Conservation (phyloP, 2,797 vertebrate species). For the Rhyacichthys aspro region DNA sequence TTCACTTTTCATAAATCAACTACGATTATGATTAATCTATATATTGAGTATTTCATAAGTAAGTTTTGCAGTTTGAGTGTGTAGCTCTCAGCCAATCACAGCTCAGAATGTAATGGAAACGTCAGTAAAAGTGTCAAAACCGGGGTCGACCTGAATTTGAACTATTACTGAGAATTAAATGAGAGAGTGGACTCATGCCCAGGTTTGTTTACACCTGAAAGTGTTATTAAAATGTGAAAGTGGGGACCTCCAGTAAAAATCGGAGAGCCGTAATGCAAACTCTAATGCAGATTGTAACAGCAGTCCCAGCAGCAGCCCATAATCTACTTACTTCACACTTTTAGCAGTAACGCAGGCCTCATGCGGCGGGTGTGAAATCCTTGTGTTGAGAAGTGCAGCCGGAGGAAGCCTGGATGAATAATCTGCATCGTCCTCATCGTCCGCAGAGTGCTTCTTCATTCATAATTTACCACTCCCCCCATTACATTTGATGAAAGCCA, state of each 20-base stretch:
- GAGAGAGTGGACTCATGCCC: no score
- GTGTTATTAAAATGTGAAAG: background rate
- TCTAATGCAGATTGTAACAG: slow-evolving; percentile 51
- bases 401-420: slow-evolving; percentile 67
- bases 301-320: slow-evolving; percentile 30
- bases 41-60: no score
- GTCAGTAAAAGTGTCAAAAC: no score
- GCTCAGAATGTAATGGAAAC: no score
- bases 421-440: slow-evolving; percentile 70
- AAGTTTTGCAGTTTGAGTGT: no score
- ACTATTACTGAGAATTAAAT: no score
- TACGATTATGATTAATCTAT: no score
- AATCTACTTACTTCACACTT: slow-evolving; percentile 61
- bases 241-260: slow-evolving; percentile 37
- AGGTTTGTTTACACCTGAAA: no score
- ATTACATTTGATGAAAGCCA: slow-evolving; percentile 76
- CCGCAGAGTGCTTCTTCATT: slow-evolving; percentile 76
- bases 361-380: slow-evolving; percentile 63
- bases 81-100: no score
- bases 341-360: slow-evolving; percentile 49
- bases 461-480: slow-evolving; percentile 72
- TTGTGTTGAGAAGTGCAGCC: slow-evolving; percentile 47
- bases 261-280: slow-evolving; percentile 38
- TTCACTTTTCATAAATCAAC: no score
- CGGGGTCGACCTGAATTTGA: no score